phyloP scores from a whole-genome alignment of 2,113 vertebrate genomes.

The Numida meleagris region DNA sequence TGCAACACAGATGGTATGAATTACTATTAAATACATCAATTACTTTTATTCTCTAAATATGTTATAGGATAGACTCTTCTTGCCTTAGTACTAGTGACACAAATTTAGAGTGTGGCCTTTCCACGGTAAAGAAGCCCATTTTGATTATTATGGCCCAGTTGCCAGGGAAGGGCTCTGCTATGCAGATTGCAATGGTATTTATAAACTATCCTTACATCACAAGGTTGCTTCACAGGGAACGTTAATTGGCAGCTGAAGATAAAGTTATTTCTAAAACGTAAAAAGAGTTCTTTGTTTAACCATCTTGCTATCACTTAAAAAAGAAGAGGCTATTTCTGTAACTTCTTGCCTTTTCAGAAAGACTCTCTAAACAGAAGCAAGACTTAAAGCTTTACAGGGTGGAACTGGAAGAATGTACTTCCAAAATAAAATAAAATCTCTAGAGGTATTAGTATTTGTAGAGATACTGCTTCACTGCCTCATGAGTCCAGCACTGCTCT shows the following conservation, averaged over 20 bases:
- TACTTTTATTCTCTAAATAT: constrained; percentile 53
- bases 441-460: background rate
- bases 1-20: constrained; percentile 63
- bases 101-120: constrained; percentile 19
- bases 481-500: background rate
- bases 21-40: constrained; percentile 63
- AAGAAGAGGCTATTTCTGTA: background rate
- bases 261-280: background rate
- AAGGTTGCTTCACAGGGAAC: background rate
- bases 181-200: background rate
- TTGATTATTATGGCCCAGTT: background rate
- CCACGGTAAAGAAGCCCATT: background rate
- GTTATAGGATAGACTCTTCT: constrained; percentile 14
- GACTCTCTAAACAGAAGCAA: background rate
- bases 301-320: background rate
- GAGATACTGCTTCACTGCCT: background rate
- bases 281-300: background rate
- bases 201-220: constrained; percentile 15
- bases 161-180: background rate
- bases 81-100: constrained; percentile 22
- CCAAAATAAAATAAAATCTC: constrained; percentile 7
- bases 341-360: background rate
- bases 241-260: background rate
- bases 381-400: background rate
- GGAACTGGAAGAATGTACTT: background rate